Conservation (phyloP, 1,140 invertebrate species). For the Neomicropteryx cornuta region DNA sequence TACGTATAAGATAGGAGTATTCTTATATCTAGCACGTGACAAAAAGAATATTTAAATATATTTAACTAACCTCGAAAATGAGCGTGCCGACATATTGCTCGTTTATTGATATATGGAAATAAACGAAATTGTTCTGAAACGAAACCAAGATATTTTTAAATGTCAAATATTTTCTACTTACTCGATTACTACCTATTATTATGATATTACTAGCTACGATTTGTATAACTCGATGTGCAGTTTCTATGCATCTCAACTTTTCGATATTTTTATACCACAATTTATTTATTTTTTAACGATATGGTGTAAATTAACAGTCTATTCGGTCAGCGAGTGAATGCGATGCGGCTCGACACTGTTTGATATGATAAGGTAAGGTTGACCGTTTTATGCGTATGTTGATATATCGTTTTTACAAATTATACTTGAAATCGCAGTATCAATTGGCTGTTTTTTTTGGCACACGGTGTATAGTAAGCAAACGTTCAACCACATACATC, state of each 20-base stretch:
- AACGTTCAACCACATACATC: slow-evolving; percentile 7
- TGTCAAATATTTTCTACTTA: slow-evolving; percentile 7
- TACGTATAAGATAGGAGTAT: too few relatives aligned
- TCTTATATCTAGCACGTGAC: background rate
- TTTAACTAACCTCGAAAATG: slow-evolving; percentile 35
- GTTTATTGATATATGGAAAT: slow-evolving; percentile 33
- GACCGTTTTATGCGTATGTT: too few relatives aligned
- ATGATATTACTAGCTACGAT: background rate
- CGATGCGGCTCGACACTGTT: too few relatives aligned
- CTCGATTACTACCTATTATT: background rate
- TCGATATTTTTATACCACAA: too few relatives aligned
- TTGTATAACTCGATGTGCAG: background rate
- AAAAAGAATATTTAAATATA: background rate
- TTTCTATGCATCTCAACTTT: background rate
- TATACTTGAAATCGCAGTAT: too few relatives aligned
- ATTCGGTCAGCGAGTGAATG: too few relatives aligned
- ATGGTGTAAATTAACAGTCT: too few relatives aligned
- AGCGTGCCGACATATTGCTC: slow-evolving; percentile 28
- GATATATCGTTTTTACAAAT: too few relatives aligned
- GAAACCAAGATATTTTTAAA: too few relatives aligned
- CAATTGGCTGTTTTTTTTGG: too few relatives aligned
- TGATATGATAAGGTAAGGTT: too few relatives aligned
- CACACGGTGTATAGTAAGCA: background rate
- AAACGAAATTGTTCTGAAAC: slow-evolving; percentile 40
- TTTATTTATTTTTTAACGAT: too few relatives aligned